Evolutionary conservation across 2,113 vertebrate species (phyloP).

Genomic region (Fukomys damarensis): DNA sequence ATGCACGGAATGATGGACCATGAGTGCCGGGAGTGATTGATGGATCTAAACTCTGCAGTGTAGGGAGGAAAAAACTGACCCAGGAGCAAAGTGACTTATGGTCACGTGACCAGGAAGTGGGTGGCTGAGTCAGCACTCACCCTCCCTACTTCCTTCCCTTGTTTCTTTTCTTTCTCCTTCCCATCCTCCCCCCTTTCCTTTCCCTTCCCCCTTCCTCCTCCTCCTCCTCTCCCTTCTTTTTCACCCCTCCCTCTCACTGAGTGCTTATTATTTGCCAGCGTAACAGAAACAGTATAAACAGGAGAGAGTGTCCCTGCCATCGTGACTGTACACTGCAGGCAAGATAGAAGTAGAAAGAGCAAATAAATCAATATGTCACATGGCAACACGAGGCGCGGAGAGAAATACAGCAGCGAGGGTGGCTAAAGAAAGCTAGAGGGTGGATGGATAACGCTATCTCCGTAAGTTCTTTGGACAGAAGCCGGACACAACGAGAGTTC

Average conservation of each 20-base stretch:
- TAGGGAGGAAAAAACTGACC: background rate
- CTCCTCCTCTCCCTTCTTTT: background rate
- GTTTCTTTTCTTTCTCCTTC: fast-evolving
- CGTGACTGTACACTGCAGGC: background rate
- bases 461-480: background rate
- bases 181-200: background rate
- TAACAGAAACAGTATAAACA: background rate
- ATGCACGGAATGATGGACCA: background rate
- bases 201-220: no score
- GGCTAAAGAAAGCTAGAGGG: background rate
- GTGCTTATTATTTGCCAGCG: background rate
- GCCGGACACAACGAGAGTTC: background rate
- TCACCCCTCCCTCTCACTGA: no score
- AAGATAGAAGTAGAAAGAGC: background rate
- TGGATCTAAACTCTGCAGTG: background rate
- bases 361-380: background rate
- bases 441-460: background rate
- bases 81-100: background rate
- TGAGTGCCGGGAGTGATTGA: background rate
- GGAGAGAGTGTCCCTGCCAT: background rate
- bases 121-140: background rate
- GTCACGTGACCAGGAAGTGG: background rate
- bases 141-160: no score
- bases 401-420: background rate
- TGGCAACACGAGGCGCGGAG: background rate